Conservation (phyloP, 2,113 vertebrate genomes). For the Zootoca vivipara region DNA sequence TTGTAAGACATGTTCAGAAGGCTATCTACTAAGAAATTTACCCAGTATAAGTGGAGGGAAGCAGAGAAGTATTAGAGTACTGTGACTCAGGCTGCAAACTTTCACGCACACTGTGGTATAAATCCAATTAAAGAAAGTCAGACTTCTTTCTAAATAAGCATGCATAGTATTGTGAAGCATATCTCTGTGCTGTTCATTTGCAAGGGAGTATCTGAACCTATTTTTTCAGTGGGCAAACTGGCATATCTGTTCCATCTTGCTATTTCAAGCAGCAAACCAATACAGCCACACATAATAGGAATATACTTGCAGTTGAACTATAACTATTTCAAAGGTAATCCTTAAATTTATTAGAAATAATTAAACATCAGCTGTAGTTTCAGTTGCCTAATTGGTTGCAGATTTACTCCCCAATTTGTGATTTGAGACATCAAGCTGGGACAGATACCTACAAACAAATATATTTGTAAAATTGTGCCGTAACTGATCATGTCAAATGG, state of each 20-base stretch:
- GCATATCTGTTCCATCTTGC: not conserved
- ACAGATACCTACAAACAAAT: not conserved
- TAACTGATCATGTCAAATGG: not conserved
- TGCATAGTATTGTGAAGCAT: not conserved
- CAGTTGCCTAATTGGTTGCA: not conserved
- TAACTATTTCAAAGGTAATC: not conserved
- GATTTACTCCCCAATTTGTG: not conserved
- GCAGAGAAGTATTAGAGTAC: not conserved
- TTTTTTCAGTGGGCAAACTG: not conserved
- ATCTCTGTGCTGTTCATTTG: not conserved
- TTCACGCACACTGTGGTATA: not conserved
- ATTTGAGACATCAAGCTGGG: not conserved
- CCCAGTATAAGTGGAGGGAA: not conserved
- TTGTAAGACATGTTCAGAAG: not conserved
- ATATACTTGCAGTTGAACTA: not conserved
- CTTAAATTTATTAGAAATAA: not conserved
- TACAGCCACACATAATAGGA: not conserved
- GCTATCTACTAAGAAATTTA: not conserved
- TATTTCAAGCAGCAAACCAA: not conserved
- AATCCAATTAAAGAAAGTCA: not conserved
- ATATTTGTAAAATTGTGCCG: not conserved
- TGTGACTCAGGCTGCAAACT: not conserved
- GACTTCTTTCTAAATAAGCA: not conserved
- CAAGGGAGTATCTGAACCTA: not conserved
- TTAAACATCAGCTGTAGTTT: not conserved